A percentile compares a stretch with the other conserved stretches of the same genome.
Conservation (phyloP, 2,797 vertebrate species). For the Cryptoprocta ferox region DNA sequence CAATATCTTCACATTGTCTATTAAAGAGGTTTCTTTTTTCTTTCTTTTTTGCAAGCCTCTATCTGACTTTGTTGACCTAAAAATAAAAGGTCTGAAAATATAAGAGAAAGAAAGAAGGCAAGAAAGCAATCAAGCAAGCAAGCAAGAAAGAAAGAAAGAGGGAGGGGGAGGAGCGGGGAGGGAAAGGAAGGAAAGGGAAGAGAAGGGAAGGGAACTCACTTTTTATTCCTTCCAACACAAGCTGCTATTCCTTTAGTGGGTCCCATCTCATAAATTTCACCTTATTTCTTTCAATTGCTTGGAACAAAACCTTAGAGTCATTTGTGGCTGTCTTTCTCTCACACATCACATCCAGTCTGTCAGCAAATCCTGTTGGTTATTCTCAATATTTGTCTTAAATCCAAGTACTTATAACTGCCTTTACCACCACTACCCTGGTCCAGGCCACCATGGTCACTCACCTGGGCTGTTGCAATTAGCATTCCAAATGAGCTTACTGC, state of each 20-base stretch:
- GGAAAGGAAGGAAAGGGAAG: neutral
- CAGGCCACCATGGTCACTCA: neutral
- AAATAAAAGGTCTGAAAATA: neutral
- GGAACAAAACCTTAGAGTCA: neutral
- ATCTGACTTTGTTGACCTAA: slow-evolving; percentile 32
- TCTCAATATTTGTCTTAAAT: neutral
- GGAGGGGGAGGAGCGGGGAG: fast-evolving
- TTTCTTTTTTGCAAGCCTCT: neutral
- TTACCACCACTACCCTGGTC: neutral
- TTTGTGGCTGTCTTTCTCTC: neutral
- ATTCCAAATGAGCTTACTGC: neutral
- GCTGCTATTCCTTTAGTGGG: neutral
- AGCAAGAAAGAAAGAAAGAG: too few species aligned
- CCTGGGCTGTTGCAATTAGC: neutral
- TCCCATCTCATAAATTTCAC: neutral
- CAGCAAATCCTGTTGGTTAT: neutral
- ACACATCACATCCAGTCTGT: neutral
- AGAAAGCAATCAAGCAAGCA: too few species aligned
- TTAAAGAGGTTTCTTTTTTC: neutral
- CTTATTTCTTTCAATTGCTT: neutral
- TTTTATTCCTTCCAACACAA: neutral
- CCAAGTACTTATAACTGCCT: neutral
- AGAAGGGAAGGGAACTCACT: neutral
- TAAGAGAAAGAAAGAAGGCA: neutral
- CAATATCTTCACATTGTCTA: neutral